These are phyloP conservation scores for Phania funesta DNA, from an alignment of 2,888 invertebrate species.

Conservation along the genomic window DNA sequence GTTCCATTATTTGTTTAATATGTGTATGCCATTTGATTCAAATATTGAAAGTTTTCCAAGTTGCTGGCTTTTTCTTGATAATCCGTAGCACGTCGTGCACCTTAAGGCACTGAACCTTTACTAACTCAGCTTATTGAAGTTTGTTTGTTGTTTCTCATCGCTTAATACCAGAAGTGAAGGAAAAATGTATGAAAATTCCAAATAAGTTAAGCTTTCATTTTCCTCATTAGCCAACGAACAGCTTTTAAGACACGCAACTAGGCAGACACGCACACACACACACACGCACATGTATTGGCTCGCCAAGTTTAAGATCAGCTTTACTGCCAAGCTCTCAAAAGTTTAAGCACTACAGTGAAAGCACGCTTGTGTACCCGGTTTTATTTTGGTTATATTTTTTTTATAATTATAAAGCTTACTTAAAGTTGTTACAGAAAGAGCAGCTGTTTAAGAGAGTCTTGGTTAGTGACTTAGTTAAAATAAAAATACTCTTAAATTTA, in stretches of 20 bases:
- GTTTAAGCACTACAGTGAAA: conserved; percentile 41
- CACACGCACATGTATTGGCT: conserved; percentile 5
- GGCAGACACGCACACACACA: neutral
- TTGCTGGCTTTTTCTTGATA: conserved; percentile 22
- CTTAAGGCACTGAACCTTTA: conserved; percentile 63
- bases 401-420: conserved; percentile 8
- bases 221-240: conserved; percentile 18
- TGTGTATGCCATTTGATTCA: neutral
- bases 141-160: conserved; percentile 48
- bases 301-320: conserved; percentile 39
- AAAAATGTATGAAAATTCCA: conserved; percentile 60
- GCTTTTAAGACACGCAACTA: neutral
- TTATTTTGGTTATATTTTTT: conserved; percentile 5
- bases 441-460: neutral
- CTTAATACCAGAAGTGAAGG: conserved; percentile 35
- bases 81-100: conserved; percentile 62
- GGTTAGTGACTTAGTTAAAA: neutral
- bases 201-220: conserved; percentile 55
- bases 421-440: conserved; percentile 5
- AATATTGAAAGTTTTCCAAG: neutral
- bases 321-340: conserved; percentile 53
- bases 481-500: conserved; percentile 10
- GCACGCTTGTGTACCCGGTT: conserved; percentile 8
- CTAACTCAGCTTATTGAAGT: conserved; percentile 50
- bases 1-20: conserved; percentile 28